These are phyloP conservation scores for Ditula angustiorana DNA, from an alignment of 2,888 invertebrate genomes.

Conservation along the genomic window DNA sequence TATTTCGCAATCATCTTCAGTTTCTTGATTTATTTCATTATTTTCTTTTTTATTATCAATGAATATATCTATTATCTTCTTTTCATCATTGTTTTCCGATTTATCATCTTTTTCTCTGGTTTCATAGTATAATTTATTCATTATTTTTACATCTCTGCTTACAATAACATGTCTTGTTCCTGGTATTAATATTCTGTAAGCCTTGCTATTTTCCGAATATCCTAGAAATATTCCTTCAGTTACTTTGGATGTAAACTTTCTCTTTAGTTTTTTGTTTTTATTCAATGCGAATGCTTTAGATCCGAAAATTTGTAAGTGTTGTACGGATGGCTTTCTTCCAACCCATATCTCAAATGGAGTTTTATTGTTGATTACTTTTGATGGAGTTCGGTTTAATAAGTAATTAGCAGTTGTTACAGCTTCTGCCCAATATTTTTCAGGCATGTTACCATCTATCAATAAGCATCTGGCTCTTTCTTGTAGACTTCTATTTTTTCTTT, in stretches of 20 bases:
- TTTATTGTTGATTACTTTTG: neutral
- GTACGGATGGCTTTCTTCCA: neutral
- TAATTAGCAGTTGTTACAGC: neutral
- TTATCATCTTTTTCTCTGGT: neutral
- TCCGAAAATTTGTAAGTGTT: neutral
- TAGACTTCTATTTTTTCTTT: conserved; percentile 5
- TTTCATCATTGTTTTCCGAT: neutral
- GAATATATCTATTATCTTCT: neutral
- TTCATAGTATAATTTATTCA: neutral
- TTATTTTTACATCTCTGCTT: neutral
- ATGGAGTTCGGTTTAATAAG: neutral
- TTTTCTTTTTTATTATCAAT: neutral
- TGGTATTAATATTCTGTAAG: neutral
- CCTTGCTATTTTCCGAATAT: neutral
- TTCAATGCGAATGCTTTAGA: neutral
- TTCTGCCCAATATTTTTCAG: conserved; percentile 1
- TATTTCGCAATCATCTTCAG: neutral
- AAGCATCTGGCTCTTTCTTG: conserved; percentile 4
- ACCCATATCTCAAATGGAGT: conserved; percentile 2
- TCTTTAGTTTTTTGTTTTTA: neutral
- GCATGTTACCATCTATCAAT: neutral
- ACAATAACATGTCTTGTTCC: neutral
- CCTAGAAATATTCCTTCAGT: neutral
- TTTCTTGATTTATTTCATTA: neutral
- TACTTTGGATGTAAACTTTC: neutral